phyloP scores from a whole-genome alignment of 1,140 invertebrate species.

The Megalonaias nervosa region DNA sequence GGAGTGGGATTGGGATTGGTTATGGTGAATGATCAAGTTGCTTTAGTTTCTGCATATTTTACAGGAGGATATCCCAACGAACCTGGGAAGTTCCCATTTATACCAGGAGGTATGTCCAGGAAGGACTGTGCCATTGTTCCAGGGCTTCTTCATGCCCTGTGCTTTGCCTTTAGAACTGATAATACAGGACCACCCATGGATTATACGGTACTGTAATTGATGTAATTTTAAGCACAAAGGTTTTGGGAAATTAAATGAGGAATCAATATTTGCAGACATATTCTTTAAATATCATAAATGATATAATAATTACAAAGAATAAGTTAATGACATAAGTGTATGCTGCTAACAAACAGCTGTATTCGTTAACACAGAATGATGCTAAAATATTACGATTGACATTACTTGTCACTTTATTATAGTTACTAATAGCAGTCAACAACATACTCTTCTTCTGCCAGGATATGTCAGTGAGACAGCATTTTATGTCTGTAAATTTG shows the following conservation, averaged over 20 bases:
- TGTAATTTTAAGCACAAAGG: too few species aligned
- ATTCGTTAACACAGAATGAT: background rate
- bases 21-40: too few species aligned
- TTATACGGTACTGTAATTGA: slow-evolving; percentile 33
- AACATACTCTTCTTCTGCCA: too few species aligned
- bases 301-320: too few species aligned
- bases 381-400: background rate
- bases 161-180: slow-evolving; percentile 60
- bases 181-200: slow-evolving; percentile 55
- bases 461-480: too few species aligned
- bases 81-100: slow-evolving; percentile 34
- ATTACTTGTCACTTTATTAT: background rate
- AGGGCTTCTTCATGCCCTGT: slow-evolving; percentile 53
- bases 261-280: background rate
- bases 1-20: too few species aligned
- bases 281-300: background rate
- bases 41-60: too few species aligned
- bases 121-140: slow-evolving; percentile 51
- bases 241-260: background rate
- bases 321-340: too few species aligned
- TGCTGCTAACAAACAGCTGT: background rate
- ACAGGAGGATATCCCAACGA: slow-evolving; percentile 50
- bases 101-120: slow-evolving; percentile 54
- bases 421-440: background rate
- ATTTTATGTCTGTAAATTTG: too few species aligned